Percentiles rank a stretch among this genome's conserved stretches.
Conservation (phyloP, 2,888 invertebrate species). For the Trachelus iudaicus region DNA sequence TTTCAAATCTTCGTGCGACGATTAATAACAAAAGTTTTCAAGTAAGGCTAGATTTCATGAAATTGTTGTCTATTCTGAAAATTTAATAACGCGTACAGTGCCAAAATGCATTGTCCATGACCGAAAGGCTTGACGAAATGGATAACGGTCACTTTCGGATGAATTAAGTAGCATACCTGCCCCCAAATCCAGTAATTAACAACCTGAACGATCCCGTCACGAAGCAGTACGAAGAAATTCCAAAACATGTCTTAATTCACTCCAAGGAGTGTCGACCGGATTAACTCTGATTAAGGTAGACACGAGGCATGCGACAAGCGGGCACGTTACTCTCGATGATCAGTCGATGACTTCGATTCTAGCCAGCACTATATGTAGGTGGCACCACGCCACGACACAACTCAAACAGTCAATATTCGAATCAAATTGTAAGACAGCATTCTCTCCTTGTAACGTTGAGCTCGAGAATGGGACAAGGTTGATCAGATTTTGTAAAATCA, state of each 20-base stretch:
- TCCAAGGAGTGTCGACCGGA: not conserved
- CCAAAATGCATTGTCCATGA: too few species aligned
- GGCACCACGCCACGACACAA: conserved; percentile 42
- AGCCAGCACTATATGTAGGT: conserved; percentile 28
- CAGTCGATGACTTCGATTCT: conserved; percentile 36
- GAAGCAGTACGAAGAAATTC: conserved; percentile 38
- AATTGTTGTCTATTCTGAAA: too few species aligned
- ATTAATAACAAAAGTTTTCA: too few species aligned
- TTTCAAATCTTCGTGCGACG: too few species aligned
- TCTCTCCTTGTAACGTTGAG: too few species aligned
- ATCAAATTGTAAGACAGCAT: not conserved
- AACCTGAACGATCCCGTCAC: conserved; percentile 32
- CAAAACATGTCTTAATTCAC: conserved; percentile 40
- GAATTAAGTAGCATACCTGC: conserved; percentile 32
- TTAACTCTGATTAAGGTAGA: not conserved
- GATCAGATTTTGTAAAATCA: too few species aligned
- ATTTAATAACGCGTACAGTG: too few species aligned
- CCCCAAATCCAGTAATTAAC: conserved; percentile 31
- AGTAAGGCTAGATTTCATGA: too few species aligned
- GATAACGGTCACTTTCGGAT: too few species aligned
- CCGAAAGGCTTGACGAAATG: too few species aligned
- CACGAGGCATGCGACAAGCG: conserved; percentile 7
- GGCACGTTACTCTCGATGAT: conserved; percentile 25
- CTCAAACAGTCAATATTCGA: conserved; percentile 17
- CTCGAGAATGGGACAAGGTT: too few species aligned